A percentile compares a stretch with the other conserved stretches of the same genome.
Conservation (phyloP, 2,113 vertebrate genomes). For the Procavia capensis region DNA sequence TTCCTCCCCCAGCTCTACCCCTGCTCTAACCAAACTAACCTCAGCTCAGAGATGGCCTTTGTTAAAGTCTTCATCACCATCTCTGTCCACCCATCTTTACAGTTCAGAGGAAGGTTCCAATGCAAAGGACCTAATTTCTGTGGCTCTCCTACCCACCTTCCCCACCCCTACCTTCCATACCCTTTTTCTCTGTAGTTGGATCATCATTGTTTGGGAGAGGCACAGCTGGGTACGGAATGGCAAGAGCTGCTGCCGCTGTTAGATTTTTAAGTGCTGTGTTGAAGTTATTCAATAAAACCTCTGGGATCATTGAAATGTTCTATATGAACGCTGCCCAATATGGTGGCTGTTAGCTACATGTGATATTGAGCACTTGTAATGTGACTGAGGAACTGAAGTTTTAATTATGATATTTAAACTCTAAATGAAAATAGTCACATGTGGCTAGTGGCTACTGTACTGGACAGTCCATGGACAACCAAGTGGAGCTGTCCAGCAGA, state of each 20-base stretch:
- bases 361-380: neutral
- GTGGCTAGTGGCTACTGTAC: neutral
- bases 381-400: neutral
- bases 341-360: neutral
- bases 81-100: neutral
- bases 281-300: neutral
- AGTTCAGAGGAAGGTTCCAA: neutral
- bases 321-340: neutral
- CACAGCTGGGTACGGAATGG: neutral
- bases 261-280: neutral
- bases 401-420: neutral
- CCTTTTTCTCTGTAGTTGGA: neutral
- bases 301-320: neutral
- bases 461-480: neutral
- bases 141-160: too few species aligned
- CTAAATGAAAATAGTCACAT: neutral
- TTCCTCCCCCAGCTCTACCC: neutral
- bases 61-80: neutral
- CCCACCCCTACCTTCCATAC: neutral
- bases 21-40: neutral
- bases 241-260: neutral
- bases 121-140: neutral
- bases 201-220: neutral
- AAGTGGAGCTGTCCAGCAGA: conserved; percentile 21
- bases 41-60: neutral